Conservation (phyloP, 2,888 invertebrate genomes). For the Lissonota sp. region DNA sequence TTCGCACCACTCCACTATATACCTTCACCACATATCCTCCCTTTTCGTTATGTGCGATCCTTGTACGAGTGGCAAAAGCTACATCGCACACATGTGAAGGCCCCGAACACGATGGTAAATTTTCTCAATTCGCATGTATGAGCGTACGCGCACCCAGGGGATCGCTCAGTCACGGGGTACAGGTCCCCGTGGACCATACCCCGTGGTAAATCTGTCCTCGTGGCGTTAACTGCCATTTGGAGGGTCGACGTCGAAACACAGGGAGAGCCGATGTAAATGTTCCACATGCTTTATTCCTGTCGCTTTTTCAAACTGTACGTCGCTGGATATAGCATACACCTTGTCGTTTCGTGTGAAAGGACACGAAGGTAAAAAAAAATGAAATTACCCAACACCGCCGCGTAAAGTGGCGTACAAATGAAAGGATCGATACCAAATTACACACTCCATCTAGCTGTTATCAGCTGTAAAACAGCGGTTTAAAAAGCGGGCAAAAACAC, state of each 20-base stretch:
- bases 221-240: slow-evolving; percentile 80
- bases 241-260: slow-evolving; percentile 64
- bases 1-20: slow-evolving; percentile 31
- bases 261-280: slow-evolving; percentile 33
- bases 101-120: slow-evolving; percentile 73
- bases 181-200: slow-evolving; percentile 74
- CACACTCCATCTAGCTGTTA: neutral
- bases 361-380: too few species aligned
- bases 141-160: slow-evolving; percentile 77
- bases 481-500: slow-evolving; percentile 4
- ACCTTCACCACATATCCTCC: neutral
- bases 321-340: too few species aligned
- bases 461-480: neutral
- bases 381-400: neutral
- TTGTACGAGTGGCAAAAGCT: slow-evolving; percentile 30
- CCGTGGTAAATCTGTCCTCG: slow-evolving; percentile 80
- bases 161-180: slow-evolving; percentile 79
- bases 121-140: slow-evolving; percentile 82
- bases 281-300: slow-evolving; percentile 16
- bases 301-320: slow-evolving; percentile 10
- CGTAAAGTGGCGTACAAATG: neutral
- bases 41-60: neutral
- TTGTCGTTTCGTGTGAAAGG: too few species aligned
- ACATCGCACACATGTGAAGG: slow-evolving; percentile 21
- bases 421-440: slow-evolving; percentile 22